Percentiles rank a stretch among this genome's conserved stretches.
phyloP scores from a whole-genome alignment of 2,113 vertebrate genomes.

The Elephas maximus region DNA sequence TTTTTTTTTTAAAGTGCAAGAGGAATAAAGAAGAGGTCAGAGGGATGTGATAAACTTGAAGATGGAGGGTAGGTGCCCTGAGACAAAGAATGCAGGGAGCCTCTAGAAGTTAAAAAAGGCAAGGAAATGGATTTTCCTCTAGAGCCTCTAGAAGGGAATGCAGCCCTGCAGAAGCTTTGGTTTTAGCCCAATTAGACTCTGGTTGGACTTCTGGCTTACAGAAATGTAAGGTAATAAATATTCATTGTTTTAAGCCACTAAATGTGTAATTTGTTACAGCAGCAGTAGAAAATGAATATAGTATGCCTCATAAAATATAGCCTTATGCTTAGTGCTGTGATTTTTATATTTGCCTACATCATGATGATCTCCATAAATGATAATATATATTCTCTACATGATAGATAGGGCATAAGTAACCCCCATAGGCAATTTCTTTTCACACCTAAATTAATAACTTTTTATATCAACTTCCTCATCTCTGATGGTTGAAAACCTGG shows the following conservation, averaged over 20 bases:
- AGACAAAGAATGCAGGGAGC: background rate
- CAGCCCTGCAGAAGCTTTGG: background rate
- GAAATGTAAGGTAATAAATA: background rate
- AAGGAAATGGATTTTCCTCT: background rate
- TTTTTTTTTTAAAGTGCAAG: background rate
- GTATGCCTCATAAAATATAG: background rate
- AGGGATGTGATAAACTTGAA: background rate
- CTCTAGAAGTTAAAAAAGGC: background rate
- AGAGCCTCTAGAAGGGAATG: background rate
- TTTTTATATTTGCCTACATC: constrained; percentile 37
- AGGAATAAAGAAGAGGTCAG: background rate
- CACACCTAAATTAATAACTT: background rate
- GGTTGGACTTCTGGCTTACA: background rate
- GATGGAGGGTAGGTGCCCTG: background rate
- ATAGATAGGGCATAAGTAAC: background rate
- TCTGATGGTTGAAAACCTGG: constrained; percentile 47
- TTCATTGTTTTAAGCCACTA: background rate
- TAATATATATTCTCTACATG: background rate
- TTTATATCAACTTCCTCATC: background rate
- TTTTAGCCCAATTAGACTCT: background rate
- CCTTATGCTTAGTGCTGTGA: background rate
- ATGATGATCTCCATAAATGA: background rate
- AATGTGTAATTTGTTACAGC: background rate
- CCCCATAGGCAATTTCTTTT: background rate
- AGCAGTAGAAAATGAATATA: background rate